Conservation (phyloP, 2,113 vertebrate species). For the Eubucco bourcierii region DNA sequence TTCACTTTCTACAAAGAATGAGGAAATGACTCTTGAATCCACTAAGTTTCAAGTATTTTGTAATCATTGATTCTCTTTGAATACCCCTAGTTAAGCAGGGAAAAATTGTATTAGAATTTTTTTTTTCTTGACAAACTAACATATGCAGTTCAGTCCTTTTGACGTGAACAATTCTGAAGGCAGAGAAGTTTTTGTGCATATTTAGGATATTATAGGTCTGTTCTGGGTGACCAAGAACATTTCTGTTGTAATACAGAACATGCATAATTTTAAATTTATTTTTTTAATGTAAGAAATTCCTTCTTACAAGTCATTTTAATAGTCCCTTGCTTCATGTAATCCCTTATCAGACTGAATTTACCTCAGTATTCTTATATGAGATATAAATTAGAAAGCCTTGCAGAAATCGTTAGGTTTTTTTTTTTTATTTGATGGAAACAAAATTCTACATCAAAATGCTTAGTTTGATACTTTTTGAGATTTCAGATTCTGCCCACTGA, state of each 20-base stretch:
- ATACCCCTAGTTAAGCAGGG: background rate
- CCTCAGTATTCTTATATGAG: background rate
- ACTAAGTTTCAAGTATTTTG: constrained; percentile 21
- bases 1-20: constrained; percentile 53
- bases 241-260: background rate
- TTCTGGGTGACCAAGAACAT: background rate
- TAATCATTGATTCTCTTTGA: background rate
- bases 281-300: background rate
- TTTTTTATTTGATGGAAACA: background rate
- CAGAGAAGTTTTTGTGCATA: background rate
- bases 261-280: background rate
- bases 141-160: background rate
- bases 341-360: background rate
- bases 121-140: background rate
- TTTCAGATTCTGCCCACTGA: background rate
- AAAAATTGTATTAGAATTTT: background rate
- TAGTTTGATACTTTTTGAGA: background rate
- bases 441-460: background rate
- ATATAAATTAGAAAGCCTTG: background rate
- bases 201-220: background rate
- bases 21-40: constrained; percentile 32
- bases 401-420: background rate
- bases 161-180: background rate
- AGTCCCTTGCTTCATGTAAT: background rate
- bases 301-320: background rate